Base-by-base conservation (phyloP, 2,113 vertebrate species). In the Menura novaehollandiae region DNA sequence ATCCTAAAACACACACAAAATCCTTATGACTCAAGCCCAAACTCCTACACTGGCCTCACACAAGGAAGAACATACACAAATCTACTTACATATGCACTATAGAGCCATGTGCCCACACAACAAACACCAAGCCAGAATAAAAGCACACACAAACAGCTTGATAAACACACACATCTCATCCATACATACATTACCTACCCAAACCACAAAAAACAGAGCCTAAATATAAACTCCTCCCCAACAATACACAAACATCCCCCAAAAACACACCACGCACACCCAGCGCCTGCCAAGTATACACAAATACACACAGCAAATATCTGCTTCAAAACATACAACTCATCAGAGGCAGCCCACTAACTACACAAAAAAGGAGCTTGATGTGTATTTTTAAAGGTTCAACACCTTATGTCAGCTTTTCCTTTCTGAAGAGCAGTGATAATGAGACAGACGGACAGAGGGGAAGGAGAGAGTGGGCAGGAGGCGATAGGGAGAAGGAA, bases 191-290 rank as follows among this genome's bases (percentile, higher is more conserved):
- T 90, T 80, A 91, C 92, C 79, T 93, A 75, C 85, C 73, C 93
- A 96, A 96, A 95, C 90, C 96, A 95, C 95, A 96, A 97, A 78
- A 95, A 95, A 96, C 88, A 85, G 90, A 95, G 44, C 92, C 93
- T 96, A 97, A 96, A 97, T 95, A 96, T 94, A 97, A 95, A 97
- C 96, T 97, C 93, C 95, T 92, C 96, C 91, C 96, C 89, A 87
- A 78, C 94, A 81, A 94, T 75, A 95, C 84, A 95, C 94, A 96
- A 96, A 95, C 95, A 95, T 96, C 95, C 95, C 94, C 92, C 93
- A 27, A 88, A 80, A 78, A 93, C 91, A 94, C 91, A 83, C 64
- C 68, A 92, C 69, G 39, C 75, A 66, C 88, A 44, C 3, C 3
- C 7, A 47, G 11, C 1, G 41, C 81, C 78, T 96, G 95, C 93